phyloP scores from a whole-genome alignment of 2,113 vertebrate species.

The Anguilla japonica region DNA sequence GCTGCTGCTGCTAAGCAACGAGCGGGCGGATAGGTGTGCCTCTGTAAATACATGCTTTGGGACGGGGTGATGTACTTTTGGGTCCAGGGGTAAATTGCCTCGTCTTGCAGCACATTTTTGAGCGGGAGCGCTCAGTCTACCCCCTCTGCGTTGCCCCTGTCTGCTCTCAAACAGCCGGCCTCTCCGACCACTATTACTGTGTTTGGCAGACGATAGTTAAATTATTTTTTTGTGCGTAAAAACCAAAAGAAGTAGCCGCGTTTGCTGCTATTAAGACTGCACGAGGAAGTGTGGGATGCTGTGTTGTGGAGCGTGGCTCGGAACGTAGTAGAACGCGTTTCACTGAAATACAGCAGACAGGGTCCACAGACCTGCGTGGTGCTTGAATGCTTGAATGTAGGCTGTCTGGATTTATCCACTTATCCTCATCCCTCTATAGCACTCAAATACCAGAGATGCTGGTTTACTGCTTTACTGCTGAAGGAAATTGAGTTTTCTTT shows the following conservation, averaged over 20 bases:
- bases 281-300: too few relatives aligned
- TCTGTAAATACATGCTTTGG: too few relatives aligned
- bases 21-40: not conserved
- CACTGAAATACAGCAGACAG: slow-evolving; percentile 57
- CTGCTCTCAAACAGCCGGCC: too few relatives aligned
- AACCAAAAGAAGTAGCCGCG: not conserved
- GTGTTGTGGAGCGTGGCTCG: too few relatives aligned
- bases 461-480: slow-evolving; percentile 39
- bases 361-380: slow-evolving; percentile 21
- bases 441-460: slow-evolving; percentile 24
- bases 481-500: slow-evolving; percentile 48
- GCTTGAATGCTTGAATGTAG: slow-evolving; percentile 10
- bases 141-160: too few relatives aligned
- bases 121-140: not conserved
- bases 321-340: slow-evolving; percentile 56
- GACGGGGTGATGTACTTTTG: slow-evolving; percentile 8
- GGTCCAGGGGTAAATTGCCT: slow-evolving; percentile 19
- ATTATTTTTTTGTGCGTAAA: too few relatives aligned
- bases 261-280: slow-evolving; percentile 31
- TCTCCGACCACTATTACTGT: too few relatives aligned
- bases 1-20: not conserved
- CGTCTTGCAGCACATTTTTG: slow-evolving; percentile 37
- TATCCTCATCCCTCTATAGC: slow-evolving; percentile 40
- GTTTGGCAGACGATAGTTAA: too few relatives aligned
- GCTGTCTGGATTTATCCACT: slow-evolving; percentile 36